A percentile compares a stretch with the other conserved stretches of the same genome.
These are phyloP conservation scores for Neotoxoptera formosana DNA, from an alignment of 1,140 invertebrate species.

Conservation along the genomic window DNA sequence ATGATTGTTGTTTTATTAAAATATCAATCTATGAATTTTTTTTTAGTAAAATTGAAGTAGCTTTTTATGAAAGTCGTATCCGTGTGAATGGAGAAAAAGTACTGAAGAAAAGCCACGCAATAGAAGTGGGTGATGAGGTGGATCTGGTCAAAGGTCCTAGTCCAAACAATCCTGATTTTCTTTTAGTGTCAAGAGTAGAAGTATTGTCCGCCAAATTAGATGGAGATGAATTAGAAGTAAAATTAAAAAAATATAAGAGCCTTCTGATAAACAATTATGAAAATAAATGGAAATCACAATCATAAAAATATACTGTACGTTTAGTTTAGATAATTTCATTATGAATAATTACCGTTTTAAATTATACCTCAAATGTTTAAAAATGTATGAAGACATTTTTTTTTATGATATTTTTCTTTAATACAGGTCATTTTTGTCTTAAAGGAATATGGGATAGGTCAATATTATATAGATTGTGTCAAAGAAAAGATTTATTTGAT, in stretches of 20 bases:
- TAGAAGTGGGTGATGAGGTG: slow-evolving; percentile 71
- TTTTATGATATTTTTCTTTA: not conserved
- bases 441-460: too few species aligned
- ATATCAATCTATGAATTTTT: slow-evolving; percentile 59
- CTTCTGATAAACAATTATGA: slow-evolving; percentile 55
- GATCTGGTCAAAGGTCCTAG: slow-evolving; percentile 71
- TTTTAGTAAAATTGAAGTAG: slow-evolving; percentile 71
- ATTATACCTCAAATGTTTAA: not conserved
- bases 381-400: not conserved
- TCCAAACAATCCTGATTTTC: slow-evolving; percentile 69
- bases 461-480: too few species aligned
- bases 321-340: not conserved
- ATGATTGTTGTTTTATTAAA: slow-evolving; percentile 21
- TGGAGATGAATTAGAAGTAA: slow-evolving; percentile 59
- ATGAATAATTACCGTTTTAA: not conserved
- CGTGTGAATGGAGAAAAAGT: slow-evolving; percentile 73
- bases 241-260: slow-evolving; percentile 52
- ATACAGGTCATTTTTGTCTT: too few species aligned
- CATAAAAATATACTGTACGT: not conserved
- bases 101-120: slow-evolving; percentile 70
- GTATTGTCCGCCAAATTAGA: slow-evolving; percentile 65
- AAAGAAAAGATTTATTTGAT: not conserved
- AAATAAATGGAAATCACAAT: slow-evolving; percentile 38
- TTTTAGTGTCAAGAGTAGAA: slow-evolving; percentile 70
- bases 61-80: slow-evolving; percentile 74